phyloP scores from a whole-genome alignment of 2,113 vertebrate species.

The Hystrix cristata region DNA sequence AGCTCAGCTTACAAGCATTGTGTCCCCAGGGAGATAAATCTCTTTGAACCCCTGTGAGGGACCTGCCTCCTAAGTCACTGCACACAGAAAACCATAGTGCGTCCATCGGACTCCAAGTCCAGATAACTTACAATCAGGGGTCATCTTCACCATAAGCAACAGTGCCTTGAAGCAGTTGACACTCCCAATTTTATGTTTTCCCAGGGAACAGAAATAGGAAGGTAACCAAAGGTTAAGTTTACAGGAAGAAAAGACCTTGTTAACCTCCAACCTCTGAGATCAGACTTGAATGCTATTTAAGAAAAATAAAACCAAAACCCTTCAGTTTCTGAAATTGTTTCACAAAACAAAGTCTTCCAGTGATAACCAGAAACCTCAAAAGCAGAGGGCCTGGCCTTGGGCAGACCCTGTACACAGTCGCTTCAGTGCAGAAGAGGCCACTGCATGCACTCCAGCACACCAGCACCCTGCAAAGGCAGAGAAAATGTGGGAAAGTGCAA shows the following conservation, averaged over 20 bases:
- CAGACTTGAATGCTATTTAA: neutral
- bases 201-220: neutral
- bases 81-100: neutral
- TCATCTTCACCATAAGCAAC: neutral
- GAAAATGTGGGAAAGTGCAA: neutral
- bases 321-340: constrained; percentile 9
- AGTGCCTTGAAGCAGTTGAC: neutral
- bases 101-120: neutral
- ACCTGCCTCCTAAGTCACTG: neutral
- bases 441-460: neutral
- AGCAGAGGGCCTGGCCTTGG: neutral
- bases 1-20: neutral
- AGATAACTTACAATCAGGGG: neutral
- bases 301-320: neutral
- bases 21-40: neutral
- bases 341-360: neutral
- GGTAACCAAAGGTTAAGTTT: neutral
- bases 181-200: constrained; percentile 4
- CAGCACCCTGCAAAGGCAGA: neutral
- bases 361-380: neutral
- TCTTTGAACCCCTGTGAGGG: neutral
- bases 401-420: neutral
- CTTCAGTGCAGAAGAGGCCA: neutral
- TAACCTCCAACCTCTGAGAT: neutral
- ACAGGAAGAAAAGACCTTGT: neutral